phyloP scores from a whole-genome alignment of 2,113 vertebrate genomes.

The Carassius auratus region DNA sequence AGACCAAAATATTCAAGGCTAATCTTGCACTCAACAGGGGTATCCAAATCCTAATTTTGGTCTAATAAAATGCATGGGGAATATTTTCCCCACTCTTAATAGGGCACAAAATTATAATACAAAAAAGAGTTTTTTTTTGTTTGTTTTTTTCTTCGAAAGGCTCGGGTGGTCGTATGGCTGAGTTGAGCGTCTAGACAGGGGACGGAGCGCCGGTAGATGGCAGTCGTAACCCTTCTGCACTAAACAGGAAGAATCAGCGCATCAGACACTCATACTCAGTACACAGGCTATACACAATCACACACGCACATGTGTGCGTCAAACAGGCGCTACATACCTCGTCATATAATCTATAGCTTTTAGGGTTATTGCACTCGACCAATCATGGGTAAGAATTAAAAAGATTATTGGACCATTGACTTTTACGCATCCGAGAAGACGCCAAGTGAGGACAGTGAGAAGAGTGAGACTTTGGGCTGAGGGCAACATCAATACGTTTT shows the following conservation, averaged over 20 bases:
- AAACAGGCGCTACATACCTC: slow-evolving; percentile 40
- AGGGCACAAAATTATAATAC: no score
- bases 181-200: slow-evolving; percentile 37
- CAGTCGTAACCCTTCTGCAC: slow-evolving; percentile 81
- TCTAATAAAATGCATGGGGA: not conserved
- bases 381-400: slow-evolving; percentile 82
- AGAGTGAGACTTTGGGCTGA: slow-evolving; percentile 21
- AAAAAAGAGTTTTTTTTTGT: no score
- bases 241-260: slow-evolving; percentile 59
- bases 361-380: slow-evolving; percentile 85
- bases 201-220: slow-evolving; percentile 82
- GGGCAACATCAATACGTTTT: slow-evolving; percentile 17
- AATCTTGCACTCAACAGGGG: not conserved
- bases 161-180: slow-evolving; percentile 16
- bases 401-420: slow-evolving; percentile 87
- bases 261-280: slow-evolving; percentile 6
- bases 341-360: slow-evolving; percentile 63
- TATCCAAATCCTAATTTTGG: not conserved
- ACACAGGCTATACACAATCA: slow-evolving; percentile 19
- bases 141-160: not conserved
- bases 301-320: slow-evolving; percentile 31
- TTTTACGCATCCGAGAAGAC: slow-evolving; percentile 73
- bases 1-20: not conserved
- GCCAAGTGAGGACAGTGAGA: slow-evolving; percentile 29
- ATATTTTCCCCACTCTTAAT: no score